Conservation (phyloP, 2,797 vertebrate genomes). For the Parambassis ranga region DNA sequence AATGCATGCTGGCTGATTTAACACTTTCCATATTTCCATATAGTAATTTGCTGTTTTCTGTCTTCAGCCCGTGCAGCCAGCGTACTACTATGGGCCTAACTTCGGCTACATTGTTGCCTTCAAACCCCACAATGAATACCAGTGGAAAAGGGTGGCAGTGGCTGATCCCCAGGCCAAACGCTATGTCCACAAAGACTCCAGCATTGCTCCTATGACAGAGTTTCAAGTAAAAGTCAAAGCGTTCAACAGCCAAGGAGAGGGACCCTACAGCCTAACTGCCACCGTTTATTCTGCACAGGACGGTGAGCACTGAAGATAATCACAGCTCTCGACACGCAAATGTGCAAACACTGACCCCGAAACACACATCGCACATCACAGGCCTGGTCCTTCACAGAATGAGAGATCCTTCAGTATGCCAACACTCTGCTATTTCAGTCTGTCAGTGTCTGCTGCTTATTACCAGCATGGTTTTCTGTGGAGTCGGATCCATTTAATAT, state of each 20-base stretch:
- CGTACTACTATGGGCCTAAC: conserved; percentile 92
- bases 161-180: conserved; percentile 85
- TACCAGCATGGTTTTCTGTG: conserved; percentile 21
- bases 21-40: not conserved
- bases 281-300: conserved; percentile 89
- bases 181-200: conserved; percentile 92
- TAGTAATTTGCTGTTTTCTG: conserved; percentile 18
- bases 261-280: conserved; percentile 89
- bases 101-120: conserved; percentile 97
- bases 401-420: conserved; percentile 34
- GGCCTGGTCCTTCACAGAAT: conserved; percentile 8
- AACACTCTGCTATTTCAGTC: conserved; percentile 53
- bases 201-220: conserved; percentile 83
- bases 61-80: conserved; percentile 89
- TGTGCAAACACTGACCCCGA: conserved; percentile 8
- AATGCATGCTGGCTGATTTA: too few relatives aligned
- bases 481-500: conserved; percentile 45
- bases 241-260: conserved; percentile 91
- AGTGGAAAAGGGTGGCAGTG: conserved; percentile 91
- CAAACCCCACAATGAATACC: conserved; percentile 80
- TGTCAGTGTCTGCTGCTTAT: conserved; percentile 58
- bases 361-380: conserved; percentile 1
- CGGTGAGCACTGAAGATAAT: conserved; percentile 76
- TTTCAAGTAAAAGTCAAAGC: conserved; percentile 96
- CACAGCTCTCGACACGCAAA: not conserved